phyloP scores from a whole-genome alignment of 2,888 invertebrate species.

The Drosophila testacea region DNA sequence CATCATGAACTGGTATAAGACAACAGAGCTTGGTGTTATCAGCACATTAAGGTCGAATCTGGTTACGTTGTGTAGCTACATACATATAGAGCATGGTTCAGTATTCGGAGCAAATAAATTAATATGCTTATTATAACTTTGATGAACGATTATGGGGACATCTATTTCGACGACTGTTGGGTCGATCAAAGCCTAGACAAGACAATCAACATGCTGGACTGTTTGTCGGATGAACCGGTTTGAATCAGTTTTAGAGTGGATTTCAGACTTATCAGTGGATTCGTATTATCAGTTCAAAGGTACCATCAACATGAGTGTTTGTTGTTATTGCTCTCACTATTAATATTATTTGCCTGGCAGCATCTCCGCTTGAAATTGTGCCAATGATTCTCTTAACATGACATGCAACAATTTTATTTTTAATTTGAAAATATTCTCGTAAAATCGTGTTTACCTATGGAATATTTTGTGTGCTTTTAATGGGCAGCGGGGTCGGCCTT shows the following conservation, averaged over 20 bases:
- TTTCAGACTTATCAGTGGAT: slow-evolving; percentile 60
- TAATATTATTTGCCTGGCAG: slow-evolving; percentile 21
- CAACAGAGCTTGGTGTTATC: slow-evolving; percentile 65
- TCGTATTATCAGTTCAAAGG: slow-evolving; percentile 73
- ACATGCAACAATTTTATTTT: slow-evolving; percentile 37
- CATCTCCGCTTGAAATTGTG: slow-evolving; percentile 46
- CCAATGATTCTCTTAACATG: slow-evolving; percentile 54
- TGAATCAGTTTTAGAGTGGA: slow-evolving; percentile 67
- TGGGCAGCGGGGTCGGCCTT: slow-evolving; percentile 12
- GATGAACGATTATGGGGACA: slow-evolving; percentile 46
- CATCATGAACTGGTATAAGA: slow-evolving; percentile 62
- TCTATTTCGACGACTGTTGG: slow-evolving; percentile 14
- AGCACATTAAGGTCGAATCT: slow-evolving; percentile 72
- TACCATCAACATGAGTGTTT: slow-evolving; percentile 39
- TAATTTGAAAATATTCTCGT: slow-evolving; percentile 24
- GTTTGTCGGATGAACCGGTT: slow-evolving; percentile 60
- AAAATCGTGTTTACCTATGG: slow-evolving; percentile 52
- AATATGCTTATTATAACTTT: slow-evolving; percentile 49
- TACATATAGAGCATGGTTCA: slow-evolving; percentile 67
- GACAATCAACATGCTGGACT: slow-evolving; percentile 46
- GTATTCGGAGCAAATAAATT: slow-evolving; percentile 51
- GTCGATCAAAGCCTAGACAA: slow-evolving; percentile 28
- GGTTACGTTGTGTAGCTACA: slow-evolving; percentile 47
- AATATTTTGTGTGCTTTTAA: slow-evolving; percentile 44
- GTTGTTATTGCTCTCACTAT: slow-evolving; percentile 29